Evolutionary conservation across 2,888 invertebrate species (phyloP).

Genomic region (Phaedon cochleariae): DNA sequence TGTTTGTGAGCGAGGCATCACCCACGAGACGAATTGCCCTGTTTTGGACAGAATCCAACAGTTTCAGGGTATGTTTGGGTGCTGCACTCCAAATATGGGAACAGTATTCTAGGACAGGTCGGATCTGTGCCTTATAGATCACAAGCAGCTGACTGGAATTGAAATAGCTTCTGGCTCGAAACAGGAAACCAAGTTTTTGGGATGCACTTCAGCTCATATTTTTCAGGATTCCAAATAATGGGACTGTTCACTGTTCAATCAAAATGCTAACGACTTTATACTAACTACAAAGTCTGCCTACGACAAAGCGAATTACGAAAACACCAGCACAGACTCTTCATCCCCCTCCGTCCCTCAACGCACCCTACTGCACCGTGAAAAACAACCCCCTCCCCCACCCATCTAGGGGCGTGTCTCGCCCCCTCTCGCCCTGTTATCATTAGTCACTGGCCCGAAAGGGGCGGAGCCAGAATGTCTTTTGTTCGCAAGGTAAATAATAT

Average conservation of each 20-base stretch:
- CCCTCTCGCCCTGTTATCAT: slow-evolving; percentile 58
- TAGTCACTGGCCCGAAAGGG: slow-evolving; percentile 62
- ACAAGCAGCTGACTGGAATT: too few relatives aligned
- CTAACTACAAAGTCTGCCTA: neutral
- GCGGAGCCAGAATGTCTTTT: slow-evolving; percentile 61
- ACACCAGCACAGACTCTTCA: slow-evolving; percentile 2
- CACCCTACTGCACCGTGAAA: slow-evolving; percentile 1
- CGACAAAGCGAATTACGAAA: slow-evolving; percentile 1
- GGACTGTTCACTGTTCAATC: neutral
- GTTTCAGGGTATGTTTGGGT: too few relatives aligned
- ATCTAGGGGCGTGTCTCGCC: slow-evolving; percentile 48
- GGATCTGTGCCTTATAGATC: too few relatives aligned
- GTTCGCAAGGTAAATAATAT: slow-evolving; percentile 77
- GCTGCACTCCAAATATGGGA: too few relatives aligned
- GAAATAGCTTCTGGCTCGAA: too few relatives aligned
- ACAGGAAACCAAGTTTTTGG: too few relatives aligned
- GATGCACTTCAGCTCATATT: too few relatives aligned
- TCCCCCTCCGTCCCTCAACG: slow-evolving; percentile 5
- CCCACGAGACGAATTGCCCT: too few relatives aligned
- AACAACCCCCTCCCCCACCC: slow-evolving; percentile 13
- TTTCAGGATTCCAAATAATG: neutral
- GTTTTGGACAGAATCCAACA: too few relatives aligned
- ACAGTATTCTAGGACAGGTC: too few relatives aligned
- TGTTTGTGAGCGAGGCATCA: too few relatives aligned
- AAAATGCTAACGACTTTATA: neutral